Evolutionary conservation across 37 sponge, comb jelly and placozoan species (phyloP).

Genomic region (Cliona cf. orientalis): DNA sequence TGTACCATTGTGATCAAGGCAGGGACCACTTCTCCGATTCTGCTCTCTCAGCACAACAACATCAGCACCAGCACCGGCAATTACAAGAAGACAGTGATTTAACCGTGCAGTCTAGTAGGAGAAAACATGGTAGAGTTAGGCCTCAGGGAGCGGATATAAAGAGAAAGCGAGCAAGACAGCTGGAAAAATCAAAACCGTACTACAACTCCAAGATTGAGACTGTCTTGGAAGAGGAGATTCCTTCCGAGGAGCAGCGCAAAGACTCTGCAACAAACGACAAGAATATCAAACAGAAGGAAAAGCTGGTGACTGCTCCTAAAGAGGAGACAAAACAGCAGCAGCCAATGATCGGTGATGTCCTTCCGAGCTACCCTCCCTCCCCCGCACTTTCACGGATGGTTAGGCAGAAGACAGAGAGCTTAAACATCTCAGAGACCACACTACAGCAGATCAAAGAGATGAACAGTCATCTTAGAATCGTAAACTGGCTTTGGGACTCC

Average conservation of each 20-base stretch:
- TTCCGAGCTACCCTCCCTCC: background rate
- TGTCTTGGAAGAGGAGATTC: background rate
- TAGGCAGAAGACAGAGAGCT: constrained; percentile 15
- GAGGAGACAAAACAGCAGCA: too few species aligned
- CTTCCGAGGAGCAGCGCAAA: background rate
- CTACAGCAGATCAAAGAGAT: constrained; percentile 26
- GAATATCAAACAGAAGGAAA: too few species aligned
- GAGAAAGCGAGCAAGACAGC: background rate
- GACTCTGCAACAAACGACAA: too few species aligned
- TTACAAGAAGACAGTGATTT: too few species aligned
- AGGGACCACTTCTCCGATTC: constrained; percentile 16
- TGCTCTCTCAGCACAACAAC: background rate
- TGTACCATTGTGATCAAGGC: background rate
- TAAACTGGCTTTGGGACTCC: constrained; percentile 29
- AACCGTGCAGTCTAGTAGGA: too few species aligned
- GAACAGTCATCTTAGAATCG: constrained; percentile 14
- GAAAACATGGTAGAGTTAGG: background rate
- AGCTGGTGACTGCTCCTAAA: too few species aligned
- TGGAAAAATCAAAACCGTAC: background rate
- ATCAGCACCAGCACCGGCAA: too few species aligned
- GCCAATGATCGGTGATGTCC: too few species aligned
- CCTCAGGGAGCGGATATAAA: background rate
- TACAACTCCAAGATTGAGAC: background rate
- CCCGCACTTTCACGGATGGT: constrained; percentile 11
- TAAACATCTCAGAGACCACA: constrained; percentile 1